Evolutionary conservation across 1,140 invertebrate genomes (phyloP).

Genomic region (Calephelis virginiensis): DNA sequence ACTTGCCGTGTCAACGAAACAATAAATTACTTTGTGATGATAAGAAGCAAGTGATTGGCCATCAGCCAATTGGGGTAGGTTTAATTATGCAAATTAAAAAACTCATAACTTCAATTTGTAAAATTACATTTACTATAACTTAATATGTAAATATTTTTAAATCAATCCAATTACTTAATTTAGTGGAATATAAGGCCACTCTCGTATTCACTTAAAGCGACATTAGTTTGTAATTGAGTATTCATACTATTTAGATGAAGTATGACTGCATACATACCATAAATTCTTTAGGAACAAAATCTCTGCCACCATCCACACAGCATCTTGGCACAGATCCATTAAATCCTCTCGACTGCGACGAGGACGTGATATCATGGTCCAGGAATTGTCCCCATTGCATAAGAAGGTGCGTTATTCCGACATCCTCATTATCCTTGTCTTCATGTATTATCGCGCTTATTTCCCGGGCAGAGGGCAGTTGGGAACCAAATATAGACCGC

Average conservation of each 20-base stretch:
- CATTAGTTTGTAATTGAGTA: background rate
- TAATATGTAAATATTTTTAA: too few species aligned
- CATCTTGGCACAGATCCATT: conserved; percentile 90
- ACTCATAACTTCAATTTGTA: too few species aligned
- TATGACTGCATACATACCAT: conserved; percentile 70
- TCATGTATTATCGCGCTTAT: conserved; percentile 84
- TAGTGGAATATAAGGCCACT: too few species aligned
- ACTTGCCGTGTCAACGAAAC: too few species aligned
- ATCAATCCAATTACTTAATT: too few species aligned
- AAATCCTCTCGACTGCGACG: conserved; percentile 84
- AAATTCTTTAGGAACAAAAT: conserved; percentile 81
- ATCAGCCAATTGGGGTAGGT: too few species aligned
- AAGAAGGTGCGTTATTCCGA: conserved; percentile 84
- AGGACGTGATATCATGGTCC: conserved; percentile 89
- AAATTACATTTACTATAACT: too few species aligned
- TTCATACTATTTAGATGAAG: too few species aligned
- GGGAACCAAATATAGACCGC: conserved; percentile 77
- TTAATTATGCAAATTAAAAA: too few species aligned
- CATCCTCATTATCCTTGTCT: conserved; percentile 79
- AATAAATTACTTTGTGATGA: too few species aligned
- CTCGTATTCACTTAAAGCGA: background rate
- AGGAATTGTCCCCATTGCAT: conserved; percentile 94
- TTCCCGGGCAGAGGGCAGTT: conserved; percentile 83
- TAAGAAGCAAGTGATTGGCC: too few species aligned
- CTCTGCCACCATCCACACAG: conserved; percentile 82